Conservation (phyloP, 2,113 vertebrate genomes). For the Hypomesus transpacificus region DNA sequence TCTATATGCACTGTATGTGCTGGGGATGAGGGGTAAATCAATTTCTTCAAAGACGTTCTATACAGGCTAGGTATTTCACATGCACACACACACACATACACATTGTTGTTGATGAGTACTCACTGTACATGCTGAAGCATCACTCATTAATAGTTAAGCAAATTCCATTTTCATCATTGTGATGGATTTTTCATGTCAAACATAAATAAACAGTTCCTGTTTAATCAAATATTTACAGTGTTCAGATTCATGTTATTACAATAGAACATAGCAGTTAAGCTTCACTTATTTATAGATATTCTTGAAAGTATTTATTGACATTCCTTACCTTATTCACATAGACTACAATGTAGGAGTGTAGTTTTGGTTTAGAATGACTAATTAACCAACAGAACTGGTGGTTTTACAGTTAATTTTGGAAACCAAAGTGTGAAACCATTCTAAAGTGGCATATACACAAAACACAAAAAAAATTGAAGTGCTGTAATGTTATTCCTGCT, state of each 20-base stretch:
- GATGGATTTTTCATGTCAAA: slow-evolving; percentile 63
- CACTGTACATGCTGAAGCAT: neutral
- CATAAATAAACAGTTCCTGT: slow-evolving; percentile 43
- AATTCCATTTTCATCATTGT: slow-evolving; percentile 50
- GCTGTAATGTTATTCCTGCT: too few relatives aligned
- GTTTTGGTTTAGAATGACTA: too few relatives aligned
- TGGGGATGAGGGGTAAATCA: too few relatives aligned
- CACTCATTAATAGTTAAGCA: slow-evolving; percentile 39
- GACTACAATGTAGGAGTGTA: slow-evolving; percentile 24
- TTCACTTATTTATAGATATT: slow-evolving; percentile 39
- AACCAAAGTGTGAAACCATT: slow-evolving; percentile 56
- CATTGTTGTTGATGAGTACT: slow-evolving; percentile 10
- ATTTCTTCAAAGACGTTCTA: too few relatives aligned
- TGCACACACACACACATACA: slow-evolving; percentile 3
- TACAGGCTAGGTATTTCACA: too few relatives aligned
- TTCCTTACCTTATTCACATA: slow-evolving; percentile 53
- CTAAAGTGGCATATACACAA: slow-evolving; percentile 18
- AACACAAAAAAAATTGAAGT: too few relatives aligned
- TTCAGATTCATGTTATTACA: slow-evolving; percentile 47
- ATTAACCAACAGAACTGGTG: slow-evolving; percentile 43
- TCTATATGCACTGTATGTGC: too few relatives aligned
- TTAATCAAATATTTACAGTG: slow-evolving; percentile 66
- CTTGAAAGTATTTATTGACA: slow-evolving; percentile 57
- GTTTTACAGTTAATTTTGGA: slow-evolving; percentile 53
- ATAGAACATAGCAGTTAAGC: slow-evolving; percentile 56